Conservation (phyloP, 2,113 vertebrate species). For the Polypterus senegalus region DNA sequence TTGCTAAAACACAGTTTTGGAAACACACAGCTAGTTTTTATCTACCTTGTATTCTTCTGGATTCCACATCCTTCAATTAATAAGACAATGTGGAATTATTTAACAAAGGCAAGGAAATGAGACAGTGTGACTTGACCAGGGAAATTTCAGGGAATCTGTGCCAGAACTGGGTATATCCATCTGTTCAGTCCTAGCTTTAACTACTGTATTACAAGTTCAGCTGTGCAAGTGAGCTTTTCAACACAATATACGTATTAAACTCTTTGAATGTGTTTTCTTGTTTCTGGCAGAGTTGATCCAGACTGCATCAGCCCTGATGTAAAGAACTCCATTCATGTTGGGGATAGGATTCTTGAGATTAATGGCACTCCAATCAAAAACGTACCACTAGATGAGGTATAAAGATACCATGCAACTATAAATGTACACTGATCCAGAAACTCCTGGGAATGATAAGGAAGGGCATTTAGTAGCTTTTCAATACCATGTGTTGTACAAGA, state of each 20-base stretch:
- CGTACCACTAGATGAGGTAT: conserved; percentile 86
- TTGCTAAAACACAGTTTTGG: too few species aligned
- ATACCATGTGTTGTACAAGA: too few species aligned
- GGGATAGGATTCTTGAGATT: conserved; percentile 90
- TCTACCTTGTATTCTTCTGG: too few species aligned
- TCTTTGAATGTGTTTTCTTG: neutral
- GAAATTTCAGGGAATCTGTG: neutral
- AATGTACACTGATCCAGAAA: too few species aligned
- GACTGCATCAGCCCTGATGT: conserved; percentile 91
- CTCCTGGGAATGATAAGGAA: too few species aligned
- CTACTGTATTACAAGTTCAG: neutral
- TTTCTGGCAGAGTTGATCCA: conserved; percentile 60
- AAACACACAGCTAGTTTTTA: too few species aligned
- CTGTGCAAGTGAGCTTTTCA: neutral
- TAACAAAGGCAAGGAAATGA: neutral
- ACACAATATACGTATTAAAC: neutral
- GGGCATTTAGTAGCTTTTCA: too few species aligned
- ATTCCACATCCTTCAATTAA: too few species aligned
- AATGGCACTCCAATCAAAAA: conserved; percentile 88
- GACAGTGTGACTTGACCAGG: neutral
- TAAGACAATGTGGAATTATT: neutral
- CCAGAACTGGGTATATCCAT: neutral
- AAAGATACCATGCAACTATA: too few species aligned
- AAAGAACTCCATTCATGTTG: conserved; percentile 90
- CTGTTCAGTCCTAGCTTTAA: too few species aligned